Base-by-base conservation (phyloP, 2,888 invertebrate species). In the Hipparchia sbordonii region DNA sequence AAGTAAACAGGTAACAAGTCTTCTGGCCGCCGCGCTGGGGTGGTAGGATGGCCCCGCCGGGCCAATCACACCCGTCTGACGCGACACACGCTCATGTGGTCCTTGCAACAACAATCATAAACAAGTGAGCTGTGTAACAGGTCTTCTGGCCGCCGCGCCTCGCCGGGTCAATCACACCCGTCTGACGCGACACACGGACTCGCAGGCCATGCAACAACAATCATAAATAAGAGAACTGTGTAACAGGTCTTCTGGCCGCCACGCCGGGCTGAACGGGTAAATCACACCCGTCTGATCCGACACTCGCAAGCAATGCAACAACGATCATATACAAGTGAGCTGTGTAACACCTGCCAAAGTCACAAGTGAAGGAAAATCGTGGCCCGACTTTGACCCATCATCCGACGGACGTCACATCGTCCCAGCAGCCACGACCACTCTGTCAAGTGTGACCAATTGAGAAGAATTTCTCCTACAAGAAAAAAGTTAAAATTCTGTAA, bases 1-100 rank as follows among this genome's bases (percentile, higher is more conserved):
- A 82, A 89, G 85, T 86, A 88, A 86, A 83, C 85, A 88, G 90
- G 89, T 89, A 88, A 89, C 89, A 88, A 89, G 89, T 89, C 89
- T 90, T 90, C 90, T 89, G 89, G 87, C 77, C 83, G 80, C 70
- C 79, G 87, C 81, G 77, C 84, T 79, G 68, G 79, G 87, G 90
- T 87, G 84, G 84, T 75, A 86, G 86, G 77, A 78, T 76, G 78
- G 78, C 78, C 70, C 76, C 80, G 85, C 67, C 85, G 83, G 89
- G 89, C 89, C 89, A 88, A 79, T 89, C 88, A 87, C 89, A 84
- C 87, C 84, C 81, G 85, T 82, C 84, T 82, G 82, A 65, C 0
- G 45, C 2, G 69, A 80, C 79, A 77, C 66, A 85, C 79, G 12
- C 80, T 0, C 6, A 59, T 8, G 81, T 56, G 79, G 46, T 74